These are phyloP conservation scores for Eristalinus sepulchralis DNA, from an alignment of 2,888 invertebrate species.

Conservation along the genomic window DNA sequence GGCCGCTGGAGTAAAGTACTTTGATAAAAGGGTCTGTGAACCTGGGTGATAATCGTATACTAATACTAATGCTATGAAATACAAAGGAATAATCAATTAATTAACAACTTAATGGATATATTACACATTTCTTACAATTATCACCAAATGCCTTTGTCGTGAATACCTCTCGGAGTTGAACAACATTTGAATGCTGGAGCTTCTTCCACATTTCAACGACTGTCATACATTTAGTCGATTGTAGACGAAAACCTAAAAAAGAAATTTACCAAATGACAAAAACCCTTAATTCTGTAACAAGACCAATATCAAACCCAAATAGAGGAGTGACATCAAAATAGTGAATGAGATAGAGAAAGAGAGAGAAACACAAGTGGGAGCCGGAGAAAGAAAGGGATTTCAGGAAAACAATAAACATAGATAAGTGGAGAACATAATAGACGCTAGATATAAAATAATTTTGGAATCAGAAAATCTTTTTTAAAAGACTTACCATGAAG, in stretches of 20 bases:
- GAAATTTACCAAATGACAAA: conserved; percentile 68
- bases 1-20: conserved; percentile 88
- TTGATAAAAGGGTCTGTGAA: conserved; percentile 92
- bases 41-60: conserved; percentile 98
- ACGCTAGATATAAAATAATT: conserved; percentile 45
- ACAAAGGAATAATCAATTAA: conserved; percentile 12
- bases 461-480: background rate
- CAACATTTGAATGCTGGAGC: conserved; percentile 96
- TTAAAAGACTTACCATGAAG: conserved; percentile 86
- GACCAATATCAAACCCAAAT: conserved; percentile 67
- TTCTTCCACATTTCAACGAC: conserved; percentile 97
- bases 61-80: conserved; percentile 89
- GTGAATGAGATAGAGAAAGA: conserved; percentile 29
- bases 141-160: conserved; percentile 98
- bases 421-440: conserved; percentile 44
- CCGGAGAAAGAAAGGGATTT: conserved; percentile 40
- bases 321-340: conserved; percentile 42
- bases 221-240: conserved; percentile 91
- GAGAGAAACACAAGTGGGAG: conserved; percentile 30
- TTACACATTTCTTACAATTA: conserved; percentile 85
- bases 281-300: conserved; percentile 63
- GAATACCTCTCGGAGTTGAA: conserved; percentile 95
- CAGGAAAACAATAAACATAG: conserved; percentile 30
- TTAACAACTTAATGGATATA: background rate
- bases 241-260: conserved; percentile 87